Percentiles rank a stretch among this genome's conserved stretches.
These are phyloP conservation scores for Thelaira solivaga DNA, from an alignment of 2,888 invertebrate genomes.

Conservation along the genomic window DNA sequence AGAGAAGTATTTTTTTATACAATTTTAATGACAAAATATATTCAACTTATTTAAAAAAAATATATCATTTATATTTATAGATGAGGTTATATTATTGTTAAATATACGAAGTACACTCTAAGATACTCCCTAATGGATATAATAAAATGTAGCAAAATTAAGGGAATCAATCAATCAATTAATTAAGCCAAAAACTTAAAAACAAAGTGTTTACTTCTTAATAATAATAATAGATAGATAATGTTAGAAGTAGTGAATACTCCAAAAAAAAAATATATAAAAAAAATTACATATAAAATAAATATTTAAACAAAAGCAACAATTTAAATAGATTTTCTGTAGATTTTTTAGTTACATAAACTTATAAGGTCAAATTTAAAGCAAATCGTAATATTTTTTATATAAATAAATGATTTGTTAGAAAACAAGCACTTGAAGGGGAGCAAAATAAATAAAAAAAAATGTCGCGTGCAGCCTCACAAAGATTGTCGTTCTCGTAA, in stretches of 20 bases:
- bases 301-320: slow-evolving; percentile 26
- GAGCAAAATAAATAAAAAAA: too few relatives aligned
- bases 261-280: slow-evolving; percentile 13
- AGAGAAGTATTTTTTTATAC: slow-evolving; percentile 35
- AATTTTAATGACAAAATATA: slow-evolving; percentile 39
- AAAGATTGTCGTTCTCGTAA: too few relatives aligned
- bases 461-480: too few relatives aligned
- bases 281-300: slow-evolving; percentile 34
- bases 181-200: slow-evolving; percentile 13
- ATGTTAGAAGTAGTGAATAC: too few relatives aligned
- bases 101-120: slow-evolving; percentile 19
- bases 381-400: too few relatives aligned
- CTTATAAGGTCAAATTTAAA: too few relatives aligned
- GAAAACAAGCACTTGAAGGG: too few relatives aligned
- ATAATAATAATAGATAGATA: too few relatives aligned
- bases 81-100: slow-evolving; percentile 40
- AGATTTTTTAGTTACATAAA: too few relatives aligned
- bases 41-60: slow-evolving; percentile 38
- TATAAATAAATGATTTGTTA: too few relatives aligned
- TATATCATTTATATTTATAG: too few relatives aligned
- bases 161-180: slow-evolving; percentile 20
- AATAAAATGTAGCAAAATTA: slow-evolving; percentile 26
- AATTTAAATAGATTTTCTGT: slow-evolving; percentile 12
- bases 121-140: slow-evolving; percentile 10
- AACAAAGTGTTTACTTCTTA: not conserved